Base-by-base conservation (phyloP, 2,888 invertebrate species). In the Archips crataeganus region DNA sequence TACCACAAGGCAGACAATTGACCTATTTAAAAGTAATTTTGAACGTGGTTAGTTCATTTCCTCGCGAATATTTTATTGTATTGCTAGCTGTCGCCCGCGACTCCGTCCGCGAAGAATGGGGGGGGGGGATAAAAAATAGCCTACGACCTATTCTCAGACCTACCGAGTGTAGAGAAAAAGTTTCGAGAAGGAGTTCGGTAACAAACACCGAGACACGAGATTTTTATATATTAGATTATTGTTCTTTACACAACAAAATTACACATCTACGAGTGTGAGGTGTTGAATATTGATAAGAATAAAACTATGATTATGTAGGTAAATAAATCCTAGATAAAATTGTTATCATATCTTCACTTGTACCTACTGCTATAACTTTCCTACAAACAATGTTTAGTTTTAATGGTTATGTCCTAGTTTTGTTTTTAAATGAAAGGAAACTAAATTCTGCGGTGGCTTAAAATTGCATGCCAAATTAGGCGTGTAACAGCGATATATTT, bases 401-500 rank as follows among this genome's bases (percentile, higher is more conserved):
- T 39, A 66, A 54, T 10, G 23, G 10, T 34, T 23, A 59, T 10
- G n/a, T 3, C 42, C 2, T 51, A 15, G 6, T 15, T 10, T 60
- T 11, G 10, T 36, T 15, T 15, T 15, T 23, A 34, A 9, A 47
- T 60, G n/a, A 45, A 36, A 62, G 51, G 45, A 45, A 23, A 62
- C 42, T 42, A 49, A 54, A 32, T 3, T 54, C 34, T 47, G 63
- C 57, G 54, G 15, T 57, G 10, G 39, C 10, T 73, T 68, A 11
- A 59, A 15, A 49, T 64, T 64, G 49, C 63, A 64, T 39, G 51
- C 42, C 60, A 45, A 15, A 74, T 69, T 45, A 54, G 34, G 60
- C 54, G 51, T 74, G 51, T 23, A 60, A 65, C 32, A 23, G 23
- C 15, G 49, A 36, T 51, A 60, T 39, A 64, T 54, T 82, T 80